Conservation (phyloP, 2,113 vertebrate species). For the Ammospiza nelsoni region DNA sequence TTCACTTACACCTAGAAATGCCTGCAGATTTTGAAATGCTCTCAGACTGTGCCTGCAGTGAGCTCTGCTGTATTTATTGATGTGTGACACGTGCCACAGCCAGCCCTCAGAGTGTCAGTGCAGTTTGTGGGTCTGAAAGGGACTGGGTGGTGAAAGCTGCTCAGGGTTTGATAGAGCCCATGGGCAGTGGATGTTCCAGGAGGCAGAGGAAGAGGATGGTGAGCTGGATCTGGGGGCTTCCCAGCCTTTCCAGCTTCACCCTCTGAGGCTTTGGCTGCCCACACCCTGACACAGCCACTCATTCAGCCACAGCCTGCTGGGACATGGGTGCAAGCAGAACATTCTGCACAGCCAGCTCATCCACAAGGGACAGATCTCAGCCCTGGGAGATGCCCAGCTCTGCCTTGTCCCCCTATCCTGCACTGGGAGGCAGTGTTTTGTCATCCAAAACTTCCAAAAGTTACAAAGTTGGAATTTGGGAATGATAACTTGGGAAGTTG, state of each 20-base stretch:
- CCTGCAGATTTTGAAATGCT: background rate
- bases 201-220: background rate
- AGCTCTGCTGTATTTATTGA: background rate
- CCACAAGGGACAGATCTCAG: background rate
- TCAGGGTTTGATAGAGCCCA: background rate
- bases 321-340: background rate
- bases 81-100: rapidly evolving
- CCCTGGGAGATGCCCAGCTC: background rate
- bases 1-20: background rate
- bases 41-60: background rate
- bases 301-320: background rate
- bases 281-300: background rate
- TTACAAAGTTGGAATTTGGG: background rate
- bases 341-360: background rate
- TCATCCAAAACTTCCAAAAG: background rate
- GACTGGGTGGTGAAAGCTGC: background rate
- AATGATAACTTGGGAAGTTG: background rate
- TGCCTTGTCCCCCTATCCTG: background rate
- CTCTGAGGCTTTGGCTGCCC: background rate
- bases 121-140: background rate
- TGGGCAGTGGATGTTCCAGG: background rate
- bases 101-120: background rate
- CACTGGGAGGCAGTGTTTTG: background rate
- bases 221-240: background rate
- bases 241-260: background rate